phyloP scores from a whole-genome alignment of 2,888 invertebrate species.

The Andrena trimmerana region DNA sequence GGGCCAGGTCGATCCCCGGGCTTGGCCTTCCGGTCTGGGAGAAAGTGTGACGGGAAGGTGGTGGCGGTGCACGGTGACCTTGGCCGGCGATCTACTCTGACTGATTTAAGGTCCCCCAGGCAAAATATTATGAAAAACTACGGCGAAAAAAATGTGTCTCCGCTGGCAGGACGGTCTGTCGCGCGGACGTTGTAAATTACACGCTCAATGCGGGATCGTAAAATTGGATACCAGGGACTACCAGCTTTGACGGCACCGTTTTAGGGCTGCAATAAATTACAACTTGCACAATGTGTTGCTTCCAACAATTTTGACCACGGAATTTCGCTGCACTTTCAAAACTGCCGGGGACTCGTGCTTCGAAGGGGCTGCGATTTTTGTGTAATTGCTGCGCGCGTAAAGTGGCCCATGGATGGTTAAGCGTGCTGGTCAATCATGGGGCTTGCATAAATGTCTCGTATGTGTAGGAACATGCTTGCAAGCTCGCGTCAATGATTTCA shows the following conservation, averaged over 20 bases:
- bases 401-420: too few relatives aligned
- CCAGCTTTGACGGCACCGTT: conserved; percentile 76
- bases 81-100: conserved; percentile 28
- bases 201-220: conserved; percentile 79
- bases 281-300: conserved; percentile 49
- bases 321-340: neutral
- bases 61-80: conserved; percentile 28
- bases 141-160: conserved; percentile 42
- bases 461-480: too few relatives aligned
- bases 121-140: conserved; percentile 56
- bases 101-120: conserved; percentile 34
- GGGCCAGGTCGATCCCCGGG: conserved; percentile 25
- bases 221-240: conserved; percentile 77
- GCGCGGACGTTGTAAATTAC: conserved; percentile 78
- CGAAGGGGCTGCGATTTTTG: neutral
- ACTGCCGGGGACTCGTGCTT: neutral
- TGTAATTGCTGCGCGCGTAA: too few relatives aligned
- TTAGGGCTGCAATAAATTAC: conserved; percentile 65
- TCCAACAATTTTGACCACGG: conserved; percentile 15
- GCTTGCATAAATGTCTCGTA: too few relatives aligned
- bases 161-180: conserved; percentile 54
- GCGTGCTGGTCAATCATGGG: too few relatives aligned
- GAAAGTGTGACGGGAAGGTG: conserved; percentile 35
- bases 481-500: too few relatives aligned
- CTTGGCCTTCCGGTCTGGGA: conserved; percentile 42